phyloP scores from a whole-genome alignment of 2,797 vertebrate species.

The Nyctibius grandis region DNA sequence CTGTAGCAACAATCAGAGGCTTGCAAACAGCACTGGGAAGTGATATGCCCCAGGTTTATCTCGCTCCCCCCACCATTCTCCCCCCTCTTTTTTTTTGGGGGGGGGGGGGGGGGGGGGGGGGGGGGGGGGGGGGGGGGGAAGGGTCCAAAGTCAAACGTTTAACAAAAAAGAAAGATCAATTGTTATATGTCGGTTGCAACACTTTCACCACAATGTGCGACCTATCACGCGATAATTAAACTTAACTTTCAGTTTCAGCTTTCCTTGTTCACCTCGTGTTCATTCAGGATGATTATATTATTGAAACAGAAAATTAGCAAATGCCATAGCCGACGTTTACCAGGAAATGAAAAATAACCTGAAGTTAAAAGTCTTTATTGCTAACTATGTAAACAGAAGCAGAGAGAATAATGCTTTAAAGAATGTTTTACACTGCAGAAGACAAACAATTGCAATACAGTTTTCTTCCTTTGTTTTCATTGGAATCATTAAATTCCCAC shows the following conservation, averaged over 20 bases:
- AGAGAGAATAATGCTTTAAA: neutral
- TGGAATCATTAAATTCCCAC: neutral
- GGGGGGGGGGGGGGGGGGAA: fast-evolving
- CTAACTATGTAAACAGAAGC: neutral
- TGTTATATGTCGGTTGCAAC: fast-evolving
- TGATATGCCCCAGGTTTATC: neutral
- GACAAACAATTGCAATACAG: neutral
- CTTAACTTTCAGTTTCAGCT: neutral
- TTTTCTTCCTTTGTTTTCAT: neutral
- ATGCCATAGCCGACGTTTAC: neutral
- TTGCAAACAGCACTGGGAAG: neutral
- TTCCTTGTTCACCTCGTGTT: neutral
- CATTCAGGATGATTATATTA: too few relatives aligned
- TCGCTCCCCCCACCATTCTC: fast-evolving
- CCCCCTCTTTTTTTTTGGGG: neutral
- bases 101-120: fast-evolving
- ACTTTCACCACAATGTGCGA: neutral
- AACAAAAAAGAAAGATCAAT: neutral
- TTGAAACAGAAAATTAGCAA: neutral
- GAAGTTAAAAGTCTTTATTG: neutral
- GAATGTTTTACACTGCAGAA: neutral
- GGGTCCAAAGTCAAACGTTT: neutral
- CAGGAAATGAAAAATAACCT: neutral
- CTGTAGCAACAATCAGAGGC: neutral
- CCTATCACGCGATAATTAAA: neutral